A percentile compares a stretch with the other conserved stretches of the same genome.
phyloP scores from a whole-genome alignment of 23 tunicate species.

The Trididemnum nubilum region DNA sequence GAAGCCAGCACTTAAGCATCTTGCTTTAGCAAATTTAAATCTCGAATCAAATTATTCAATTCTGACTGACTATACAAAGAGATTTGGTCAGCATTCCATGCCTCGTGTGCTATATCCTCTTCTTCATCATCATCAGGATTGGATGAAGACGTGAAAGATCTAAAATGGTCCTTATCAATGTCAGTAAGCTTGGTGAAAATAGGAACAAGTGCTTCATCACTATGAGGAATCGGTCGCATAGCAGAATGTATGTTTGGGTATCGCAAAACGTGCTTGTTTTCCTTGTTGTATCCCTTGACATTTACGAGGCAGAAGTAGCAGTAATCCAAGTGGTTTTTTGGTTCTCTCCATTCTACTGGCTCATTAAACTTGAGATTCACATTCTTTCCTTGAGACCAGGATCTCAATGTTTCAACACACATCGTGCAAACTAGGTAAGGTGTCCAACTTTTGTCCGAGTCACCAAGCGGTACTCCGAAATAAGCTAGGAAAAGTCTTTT shows the following conservation, averaged over 20 bases:
- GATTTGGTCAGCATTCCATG: too few species aligned
- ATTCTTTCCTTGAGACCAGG: too few species aligned
- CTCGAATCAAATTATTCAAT: constrained; percentile 35
- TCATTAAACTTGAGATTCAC: constrained; percentile 13
- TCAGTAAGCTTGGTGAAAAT: constrained; percentile 30
- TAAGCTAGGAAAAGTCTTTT: constrained; percentile 23
- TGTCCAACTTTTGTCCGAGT: constrained; percentile 14
- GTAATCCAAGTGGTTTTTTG: constrained; percentile 27
- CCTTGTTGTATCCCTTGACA: constrained; percentile 8
- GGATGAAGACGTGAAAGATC: too few species aligned
- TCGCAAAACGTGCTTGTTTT: constrained; percentile 22
- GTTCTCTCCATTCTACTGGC: constrained; percentile 27
- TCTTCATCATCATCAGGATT: constrained; percentile 4
- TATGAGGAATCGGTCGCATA: constrained; percentile 28
- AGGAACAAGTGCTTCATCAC: too few species aligned
- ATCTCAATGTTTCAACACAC: too few species aligned
- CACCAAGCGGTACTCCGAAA: constrained; percentile 31
- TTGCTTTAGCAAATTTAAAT: constrained; percentile 43
- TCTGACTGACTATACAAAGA: too few species aligned
- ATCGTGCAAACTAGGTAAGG: constrained; percentile 26
- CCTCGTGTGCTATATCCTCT: too few species aligned
- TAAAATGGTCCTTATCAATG: constrained; percentile 14
- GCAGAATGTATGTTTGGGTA: too few species aligned
- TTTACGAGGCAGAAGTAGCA: constrained; percentile 41
- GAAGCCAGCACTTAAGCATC: constrained; percentile 42